These are phyloP conservation scores for Sphaerodactylus townsendi DNA, from an alignment of 2,113 vertebrate genomes.

Conservation along the genomic window DNA sequence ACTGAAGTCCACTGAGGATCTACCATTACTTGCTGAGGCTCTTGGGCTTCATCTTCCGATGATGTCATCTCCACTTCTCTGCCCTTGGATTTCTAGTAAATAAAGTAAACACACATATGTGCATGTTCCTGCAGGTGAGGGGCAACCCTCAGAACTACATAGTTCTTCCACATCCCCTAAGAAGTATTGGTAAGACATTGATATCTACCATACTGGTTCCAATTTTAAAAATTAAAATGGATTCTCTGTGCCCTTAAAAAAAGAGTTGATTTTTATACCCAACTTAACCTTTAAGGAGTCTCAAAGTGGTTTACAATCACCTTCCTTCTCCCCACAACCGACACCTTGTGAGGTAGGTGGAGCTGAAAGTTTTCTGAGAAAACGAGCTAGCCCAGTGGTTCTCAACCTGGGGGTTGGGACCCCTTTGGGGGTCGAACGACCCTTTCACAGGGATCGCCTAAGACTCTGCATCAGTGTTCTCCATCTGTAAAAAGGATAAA, in stretches of 20 bases:
- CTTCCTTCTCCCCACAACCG: too few species aligned
- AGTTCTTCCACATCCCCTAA: neutral
- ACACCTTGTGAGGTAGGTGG: too few species aligned
- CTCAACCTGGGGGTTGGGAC: too few species aligned
- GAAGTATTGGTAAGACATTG: neutral
- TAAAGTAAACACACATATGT: neutral
- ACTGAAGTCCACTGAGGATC: neutral
- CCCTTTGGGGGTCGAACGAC: too few species aligned
- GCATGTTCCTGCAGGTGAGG: neutral
- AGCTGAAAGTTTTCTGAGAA: too few species aligned
- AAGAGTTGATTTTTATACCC: too few species aligned
- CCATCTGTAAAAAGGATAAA: too few species aligned
- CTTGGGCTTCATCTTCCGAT: neutral
- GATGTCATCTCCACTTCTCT: neutral
- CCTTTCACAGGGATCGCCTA: too few species aligned
- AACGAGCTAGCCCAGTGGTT: too few species aligned
- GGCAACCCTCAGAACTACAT: neutral
- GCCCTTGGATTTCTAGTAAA: neutral
- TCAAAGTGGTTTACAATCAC: too few species aligned
- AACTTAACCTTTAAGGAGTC: too few species aligned
- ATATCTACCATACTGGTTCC: neutral
- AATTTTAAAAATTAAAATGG: neutral
- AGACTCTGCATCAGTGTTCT: too few species aligned
- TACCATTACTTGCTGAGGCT: accelerated
- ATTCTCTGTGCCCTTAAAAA: neutral